Evolutionary conservation across 1,140 invertebrate species (phyloP), one percentile per base, ranked within the genome.

Genomic region (Chironomus tepperi): DNA sequence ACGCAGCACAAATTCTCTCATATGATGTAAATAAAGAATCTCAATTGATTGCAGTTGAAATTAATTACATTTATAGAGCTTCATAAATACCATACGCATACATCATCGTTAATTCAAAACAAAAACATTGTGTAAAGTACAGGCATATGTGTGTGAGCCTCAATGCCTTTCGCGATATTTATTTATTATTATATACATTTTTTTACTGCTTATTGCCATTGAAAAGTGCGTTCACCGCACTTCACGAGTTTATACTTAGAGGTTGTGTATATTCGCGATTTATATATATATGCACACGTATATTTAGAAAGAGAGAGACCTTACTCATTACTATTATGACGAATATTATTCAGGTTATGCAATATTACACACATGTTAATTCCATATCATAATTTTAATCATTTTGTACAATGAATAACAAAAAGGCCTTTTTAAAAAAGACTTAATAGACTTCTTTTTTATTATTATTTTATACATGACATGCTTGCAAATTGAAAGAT

Each of bases 341-440:
- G 19, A 70, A 70, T 57, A 57, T 57, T 57, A 57, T 70, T 70
- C 65, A 70, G 65, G 65, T 70, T 70, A 70, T 70, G 65, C 65
- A 70, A 70, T 70, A 18, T 57, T 57, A 57, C 16, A 70, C 65
- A 70, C 65, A 70, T 70, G 65, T 70, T 70, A 70, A 70, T 70
- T 18, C 19, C 19, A 70, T 70, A 70, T 70, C 65, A 70, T 19
- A 70, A 70, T 70, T 70, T 70, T 70, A 70, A 70, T 70, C 65
- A 70, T 70, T 19, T 19, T 18, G 19, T 70, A 70, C 16, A 70
- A 19, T 18, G 65, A 70, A 70, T 70, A 18, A 15, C 9, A 70
- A 18, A 57, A n/a, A n/a, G 47, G 47, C 12, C 12, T 57, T 57
- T 57, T 47, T 34, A 34, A 34, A 34, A 34, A 34, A 34, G 5